Conservation (phyloP, 2,797 vertebrate genomes). For the Notoglanidium macrostoma region DNA sequence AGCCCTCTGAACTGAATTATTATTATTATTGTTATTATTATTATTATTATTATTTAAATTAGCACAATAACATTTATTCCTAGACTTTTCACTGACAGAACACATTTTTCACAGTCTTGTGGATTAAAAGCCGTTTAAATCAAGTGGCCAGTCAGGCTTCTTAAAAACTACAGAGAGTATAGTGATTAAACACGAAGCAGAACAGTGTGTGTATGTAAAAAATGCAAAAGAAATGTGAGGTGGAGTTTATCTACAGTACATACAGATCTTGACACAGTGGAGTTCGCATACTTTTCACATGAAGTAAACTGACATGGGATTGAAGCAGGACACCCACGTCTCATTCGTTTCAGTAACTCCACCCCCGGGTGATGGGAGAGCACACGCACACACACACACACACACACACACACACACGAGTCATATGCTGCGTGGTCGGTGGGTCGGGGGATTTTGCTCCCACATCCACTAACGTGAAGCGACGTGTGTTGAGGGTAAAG, state of each 20-base stretch:
- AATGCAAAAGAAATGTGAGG: too few species aligned
- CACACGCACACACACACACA: not conserved
- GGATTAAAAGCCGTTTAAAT: not conserved
- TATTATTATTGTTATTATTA: too few species aligned
- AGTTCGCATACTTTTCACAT: not conserved
- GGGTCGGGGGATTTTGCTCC: not conserved
- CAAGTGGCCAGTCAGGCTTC: too few species aligned
- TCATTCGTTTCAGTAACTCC: not conserved
- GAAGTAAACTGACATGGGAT: not conserved
- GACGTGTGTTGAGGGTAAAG: not conserved
- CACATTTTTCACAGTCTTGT: not conserved
- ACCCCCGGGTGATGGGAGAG: not conserved
- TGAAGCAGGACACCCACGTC: not conserved
- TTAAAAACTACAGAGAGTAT: not conserved
- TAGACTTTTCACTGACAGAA: not conserved
- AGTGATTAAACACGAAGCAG: not conserved
- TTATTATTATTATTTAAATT: not conserved
- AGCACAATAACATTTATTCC: not conserved
- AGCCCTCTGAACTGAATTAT: not conserved
- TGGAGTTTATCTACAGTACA: not conserved
- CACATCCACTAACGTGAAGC: not conserved
- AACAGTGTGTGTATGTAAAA: not conserved
- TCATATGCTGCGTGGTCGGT: not conserved
- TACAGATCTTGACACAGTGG: not conserved
- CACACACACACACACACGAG: not conserved